Base-by-base conservation (phyloP, 2,113 vertebrate species). In the Gasterosteus nipponicus region DNA sequence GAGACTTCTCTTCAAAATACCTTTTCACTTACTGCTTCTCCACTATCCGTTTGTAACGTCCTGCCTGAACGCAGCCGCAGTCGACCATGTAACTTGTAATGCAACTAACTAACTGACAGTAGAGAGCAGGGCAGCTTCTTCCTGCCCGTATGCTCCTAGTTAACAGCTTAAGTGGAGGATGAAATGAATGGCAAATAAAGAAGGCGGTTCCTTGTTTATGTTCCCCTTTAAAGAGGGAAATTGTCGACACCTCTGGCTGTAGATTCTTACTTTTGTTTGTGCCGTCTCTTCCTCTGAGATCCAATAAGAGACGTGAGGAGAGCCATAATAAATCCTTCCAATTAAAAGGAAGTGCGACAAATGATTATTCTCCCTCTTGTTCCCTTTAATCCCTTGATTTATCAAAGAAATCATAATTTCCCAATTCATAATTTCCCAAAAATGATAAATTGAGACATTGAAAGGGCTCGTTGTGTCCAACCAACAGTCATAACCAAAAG, bases 1-100 rank as follows among this genome's bases (percentile, higher is more conserved):
- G 69, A 68, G 69, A 31, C 42, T 77, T 35, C 14, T 35, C 66
- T 54, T 83, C 35, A 71, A 65, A 80, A 73, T 67, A 84, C 65
- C 62, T 86, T 72, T 64, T 61, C 44, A 33, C 60, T 78, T 63
- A 49, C 38, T 39, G 6, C 5, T 63, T 29, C 33, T 26, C 42
- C 41, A n/a, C 41, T 39, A 16, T 49, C 3, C 35, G 18, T 46
- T 10, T 11, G 46, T 51, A 42, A 10, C 0, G 7, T 49, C 49
- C 47, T 31, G 18, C 18, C 39, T 15, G 14, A 71, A 26, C 22
- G 5, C 16, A 44, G n/a, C 47, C 59, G 46, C 35, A 51, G 41
- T 57, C 6, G 39, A 75, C n/a, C n/a, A 22, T 5, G 64, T 39
- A 26, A 46, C 57, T 42, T 56, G 22, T 26, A 26, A 26, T 26